These are phyloP conservation scores for Trachops cirrhosus DNA, from an alignment of 2,797 vertebrate species.

Conservation along the genomic window DNA sequence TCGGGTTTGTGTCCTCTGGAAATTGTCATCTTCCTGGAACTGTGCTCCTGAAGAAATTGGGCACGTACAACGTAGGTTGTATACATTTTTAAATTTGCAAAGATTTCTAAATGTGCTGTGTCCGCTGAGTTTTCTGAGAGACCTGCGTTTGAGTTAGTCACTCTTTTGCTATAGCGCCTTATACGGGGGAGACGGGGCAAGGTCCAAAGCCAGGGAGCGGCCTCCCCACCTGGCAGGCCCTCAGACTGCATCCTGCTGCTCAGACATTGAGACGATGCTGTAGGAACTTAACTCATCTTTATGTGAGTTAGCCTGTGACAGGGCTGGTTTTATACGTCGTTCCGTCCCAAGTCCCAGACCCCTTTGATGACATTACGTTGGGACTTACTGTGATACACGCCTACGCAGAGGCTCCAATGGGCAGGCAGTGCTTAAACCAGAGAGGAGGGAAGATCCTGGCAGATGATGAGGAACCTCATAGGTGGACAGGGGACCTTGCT, in stretches of 20 bases:
- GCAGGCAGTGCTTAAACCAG: background rate
- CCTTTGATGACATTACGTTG: accelerated
- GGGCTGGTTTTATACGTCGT: background rate
- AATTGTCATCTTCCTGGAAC: background rate
- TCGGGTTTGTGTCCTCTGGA: background rate
- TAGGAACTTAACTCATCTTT: background rate
- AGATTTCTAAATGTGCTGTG: background rate
- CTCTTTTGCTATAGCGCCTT: background rate
- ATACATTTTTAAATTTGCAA: background rate
- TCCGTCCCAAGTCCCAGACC: too few relatives aligned
- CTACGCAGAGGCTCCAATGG: background rate
- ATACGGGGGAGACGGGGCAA: background rate
- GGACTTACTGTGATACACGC: background rate
- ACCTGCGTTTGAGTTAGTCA: background rate
- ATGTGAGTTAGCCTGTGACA: background rate
- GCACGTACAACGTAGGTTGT: background rate
- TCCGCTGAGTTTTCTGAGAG: background rate
- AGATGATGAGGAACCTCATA: background rate
- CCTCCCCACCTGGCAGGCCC: background rate
- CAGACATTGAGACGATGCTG: accelerated
- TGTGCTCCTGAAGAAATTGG: background rate
- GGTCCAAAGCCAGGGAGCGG: background rate
- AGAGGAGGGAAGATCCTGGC: background rate
- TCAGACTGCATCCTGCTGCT: accelerated
- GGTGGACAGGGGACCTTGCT: background rate